Evolutionary conservation across 23 tunicate species (phyloP).

Genomic region (Corella eumyota): DNA sequence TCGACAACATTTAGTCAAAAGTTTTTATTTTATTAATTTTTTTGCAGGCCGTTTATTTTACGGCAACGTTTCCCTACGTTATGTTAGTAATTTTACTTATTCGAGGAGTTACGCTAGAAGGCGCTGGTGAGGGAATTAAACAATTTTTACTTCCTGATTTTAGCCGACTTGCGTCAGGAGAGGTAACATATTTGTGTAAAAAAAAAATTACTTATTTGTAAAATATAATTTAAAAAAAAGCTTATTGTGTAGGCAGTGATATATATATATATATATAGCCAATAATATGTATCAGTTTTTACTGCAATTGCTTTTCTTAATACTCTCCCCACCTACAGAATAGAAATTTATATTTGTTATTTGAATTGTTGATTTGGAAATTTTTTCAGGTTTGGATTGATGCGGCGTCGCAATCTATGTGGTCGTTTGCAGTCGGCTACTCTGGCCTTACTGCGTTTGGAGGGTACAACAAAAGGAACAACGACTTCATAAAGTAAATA

Average conservation of each 20-base stretch:
- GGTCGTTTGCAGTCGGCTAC: slow-evolving; percentile 43
- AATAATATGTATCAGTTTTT: no score
- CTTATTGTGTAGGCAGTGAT: no score
- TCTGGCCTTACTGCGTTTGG: slow-evolving; percentile 47
- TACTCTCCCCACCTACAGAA: no score
- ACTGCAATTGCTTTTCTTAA: no score
- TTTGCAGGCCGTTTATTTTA: slow-evolving; percentile 6
- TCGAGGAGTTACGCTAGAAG: slow-evolving; percentile 9
- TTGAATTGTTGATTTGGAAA: no score
- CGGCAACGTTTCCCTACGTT: slow-evolving; percentile 6
- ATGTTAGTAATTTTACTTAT: slow-evolving; percentile 1
- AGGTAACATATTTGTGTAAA: no score
- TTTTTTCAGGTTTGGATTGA: slow-evolving; percentile 50
- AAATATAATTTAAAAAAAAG: no score
- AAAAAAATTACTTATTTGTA: no score
- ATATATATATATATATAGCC: no score
- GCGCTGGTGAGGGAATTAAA: background rate
- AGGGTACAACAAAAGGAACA: slow-evolving; percentile 49
- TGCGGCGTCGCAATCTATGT: slow-evolving; percentile 55
- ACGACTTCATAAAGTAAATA: slow-evolving; percentile 47
- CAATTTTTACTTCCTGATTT: background rate
- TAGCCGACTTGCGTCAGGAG: background rate
- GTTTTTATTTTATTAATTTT: no score
- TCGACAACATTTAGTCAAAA: no score
- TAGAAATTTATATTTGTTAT: no score